phyloP scores from a whole-genome alignment of 2,797 vertebrate genomes.

The Anguilla marmorata region DNA sequence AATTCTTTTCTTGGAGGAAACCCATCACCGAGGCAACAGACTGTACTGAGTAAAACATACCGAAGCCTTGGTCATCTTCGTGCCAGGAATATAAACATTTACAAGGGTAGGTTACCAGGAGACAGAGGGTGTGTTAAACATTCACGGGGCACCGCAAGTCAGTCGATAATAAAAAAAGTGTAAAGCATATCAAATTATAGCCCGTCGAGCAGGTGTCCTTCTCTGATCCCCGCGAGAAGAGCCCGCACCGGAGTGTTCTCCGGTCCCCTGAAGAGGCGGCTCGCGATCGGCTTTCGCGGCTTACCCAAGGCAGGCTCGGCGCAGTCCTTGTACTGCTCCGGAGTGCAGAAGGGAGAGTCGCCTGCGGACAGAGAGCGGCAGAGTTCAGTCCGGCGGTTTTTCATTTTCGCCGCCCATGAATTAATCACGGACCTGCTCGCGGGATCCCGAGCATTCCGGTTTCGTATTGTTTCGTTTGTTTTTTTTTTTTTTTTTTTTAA shows the following conservation, averaged over 20 bases:
- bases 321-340: constrained; percentile 98
- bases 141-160: neutral
- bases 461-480: neutral
- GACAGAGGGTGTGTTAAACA: neutral
- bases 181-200: neutral
- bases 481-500: neutral
- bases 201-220: neutral
- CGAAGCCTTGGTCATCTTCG: neutral
- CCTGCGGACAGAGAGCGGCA: constrained; percentile 66
- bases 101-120: neutral
- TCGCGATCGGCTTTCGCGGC: constrained; percentile 36
- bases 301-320: constrained; percentile 90
- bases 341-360: constrained; percentile 96
- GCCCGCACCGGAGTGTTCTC: neutral
- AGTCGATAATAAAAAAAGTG: neutral
- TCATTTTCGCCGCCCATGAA: neutral
- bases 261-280: neutral
- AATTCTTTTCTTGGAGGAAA: neutral
- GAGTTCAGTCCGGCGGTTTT: neutral
- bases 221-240: neutral
- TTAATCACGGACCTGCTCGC: neutral
- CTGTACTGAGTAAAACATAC: neutral
- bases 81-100: neutral
- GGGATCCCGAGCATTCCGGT: neutral
- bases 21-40: neutral